Conservation (phyloP, 2,797 vertebrate genomes). For the Miichthys miiuy region DNA sequence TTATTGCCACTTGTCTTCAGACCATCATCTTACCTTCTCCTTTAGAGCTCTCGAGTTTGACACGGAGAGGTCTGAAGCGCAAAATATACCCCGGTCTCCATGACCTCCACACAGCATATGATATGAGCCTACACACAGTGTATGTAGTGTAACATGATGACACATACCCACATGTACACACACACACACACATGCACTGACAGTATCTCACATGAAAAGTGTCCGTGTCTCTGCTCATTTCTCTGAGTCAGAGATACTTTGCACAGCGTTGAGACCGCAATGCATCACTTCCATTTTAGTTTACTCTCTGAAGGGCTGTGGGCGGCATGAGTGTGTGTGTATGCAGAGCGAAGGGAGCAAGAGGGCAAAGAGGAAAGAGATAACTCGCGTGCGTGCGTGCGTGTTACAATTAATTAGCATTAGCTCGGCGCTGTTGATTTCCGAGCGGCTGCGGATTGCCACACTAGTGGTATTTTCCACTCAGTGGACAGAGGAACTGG, state of each 20-base stretch:
- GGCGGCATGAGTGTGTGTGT: conserved; percentile 29
- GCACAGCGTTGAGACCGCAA: conserved; percentile 54
- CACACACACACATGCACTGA: conserved; percentile 32
- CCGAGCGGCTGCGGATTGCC: conserved; percentile 51
- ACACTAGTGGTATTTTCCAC: conserved; percentile 55
- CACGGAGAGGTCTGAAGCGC: conserved; percentile 13
- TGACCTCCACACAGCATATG: conserved; percentile 32
- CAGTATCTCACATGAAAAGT: conserved; percentile 43
- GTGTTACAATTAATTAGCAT: conserved; percentile 62
- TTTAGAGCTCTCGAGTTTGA: conserved; percentile 15
- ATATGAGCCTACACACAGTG: conserved; percentile 34
- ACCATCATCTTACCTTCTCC: conserved; percentile 32
- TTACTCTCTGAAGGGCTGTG: conserved; percentile 66
- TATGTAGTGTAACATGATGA: conserved; percentile 31
- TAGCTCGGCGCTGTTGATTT: conserved; percentile 36
- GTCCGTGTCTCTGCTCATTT: conserved; percentile 54
- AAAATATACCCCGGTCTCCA: conserved; percentile 28
- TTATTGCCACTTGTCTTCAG: conserved; percentile 20
- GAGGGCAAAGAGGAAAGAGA: conserved; percentile 24
- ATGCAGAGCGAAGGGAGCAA: conserved; percentile 30
- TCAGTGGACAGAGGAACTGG: conserved; percentile 28
- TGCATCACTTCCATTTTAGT: conserved; percentile 71
- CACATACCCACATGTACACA: conserved; percentile 27
- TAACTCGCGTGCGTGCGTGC: not conserved
- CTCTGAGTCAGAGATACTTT: conserved; percentile 65